Base-by-base conservation (phyloP, 2,113 vertebrate species). In the Aythya baeri region DNA sequence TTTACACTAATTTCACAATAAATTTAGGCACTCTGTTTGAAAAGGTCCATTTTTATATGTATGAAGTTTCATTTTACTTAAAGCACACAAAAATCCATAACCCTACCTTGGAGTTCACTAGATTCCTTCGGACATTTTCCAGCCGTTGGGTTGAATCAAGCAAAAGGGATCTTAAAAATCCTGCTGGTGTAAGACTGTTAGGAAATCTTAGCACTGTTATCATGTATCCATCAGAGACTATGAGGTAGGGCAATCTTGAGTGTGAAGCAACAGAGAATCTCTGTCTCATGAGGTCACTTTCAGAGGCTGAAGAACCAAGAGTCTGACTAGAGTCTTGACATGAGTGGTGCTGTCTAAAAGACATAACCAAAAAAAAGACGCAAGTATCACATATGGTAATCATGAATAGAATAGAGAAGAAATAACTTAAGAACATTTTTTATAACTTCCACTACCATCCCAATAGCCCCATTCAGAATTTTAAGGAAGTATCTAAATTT, bases 181-280 rank as follows among this genome's bases (percentile, higher is more conserved):
- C 52, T 10, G 98, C 96, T 5, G 99, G 97, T n/a, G 98, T 98
- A 44, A 98, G 86, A 41, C 57, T 96, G 25, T 96, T 97, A 20
- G 96, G 90, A 83, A 98, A 96, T 57, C 97, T 98, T 75, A 99
- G 98, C 11, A 98, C 97, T 13, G 99, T 99, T 92, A 99, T 89
- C 98, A 99, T 99, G 92, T 99, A 99, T 29, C 99, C 99, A 89
- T 99, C 99, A 52, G 99, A 99, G 77, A 99, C 97, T 57, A 99
- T 94, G 82, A 99, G 97, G 97, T 98, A 99, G 26, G 98, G 98
- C 23, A 98, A 96, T 29, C 97, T 98, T 7, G 99, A 98, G 79
- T 99, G 99, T 66, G 99, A 98, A 73, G 98, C 98, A 89, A 99
- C 94, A 34, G 99, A 99, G 94, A 98, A 99, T 26, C 98, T 98